Evolutionary conservation across 2,888 invertebrate species (phyloP), one percentile per base, ranked within the genome.

Genomic region (Epinotia ramella): DNA sequence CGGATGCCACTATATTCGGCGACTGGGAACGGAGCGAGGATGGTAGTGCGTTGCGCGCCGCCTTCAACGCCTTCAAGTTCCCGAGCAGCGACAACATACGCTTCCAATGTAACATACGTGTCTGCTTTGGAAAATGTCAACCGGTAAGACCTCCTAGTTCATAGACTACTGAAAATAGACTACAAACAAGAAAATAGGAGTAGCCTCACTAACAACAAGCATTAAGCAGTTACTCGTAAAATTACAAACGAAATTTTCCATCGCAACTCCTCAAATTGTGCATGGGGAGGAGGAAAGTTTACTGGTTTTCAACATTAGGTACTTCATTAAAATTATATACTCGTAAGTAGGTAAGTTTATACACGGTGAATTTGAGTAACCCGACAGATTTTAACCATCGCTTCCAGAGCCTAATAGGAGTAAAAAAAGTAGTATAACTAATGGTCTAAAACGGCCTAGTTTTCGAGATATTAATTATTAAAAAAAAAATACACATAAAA

Each of bases 61-160:
- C 97, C 82, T 98, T 99, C 91, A 98, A 98, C 88, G 98, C 98
- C 3, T 98, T 98, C 90, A 98, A 98, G 88, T 99, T 98, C 96
- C 98, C 98, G 0, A 98, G 97, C 83, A 98, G 98, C 85, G 98
- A 98, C 86, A 98, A 98, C 86, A 98, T 98, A 83, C 95, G 98
- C 90, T 98, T 99, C 97, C 98, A 98, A 90, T 98, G 98, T 89
- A 98, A 98, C 89, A 98, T 98, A 84, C 96, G 98, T 77, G 98
- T 99, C 12, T 98, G 98, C 95, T 98, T 98, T 87, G 98, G 98
- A 88, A 97, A 97, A 93, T 99, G 98, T 89, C 98, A 98, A 95
- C 98, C 98, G 83, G 98, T 97, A 93, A 95, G 96, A 72, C 59
- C 68, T 62, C n/a, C 33, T 16, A 9, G 33, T 7, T 33, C n/a